Evolutionary conservation across 2,113 vertebrate genomes (phyloP).

Genomic region (Osmerus mordax): DNA sequence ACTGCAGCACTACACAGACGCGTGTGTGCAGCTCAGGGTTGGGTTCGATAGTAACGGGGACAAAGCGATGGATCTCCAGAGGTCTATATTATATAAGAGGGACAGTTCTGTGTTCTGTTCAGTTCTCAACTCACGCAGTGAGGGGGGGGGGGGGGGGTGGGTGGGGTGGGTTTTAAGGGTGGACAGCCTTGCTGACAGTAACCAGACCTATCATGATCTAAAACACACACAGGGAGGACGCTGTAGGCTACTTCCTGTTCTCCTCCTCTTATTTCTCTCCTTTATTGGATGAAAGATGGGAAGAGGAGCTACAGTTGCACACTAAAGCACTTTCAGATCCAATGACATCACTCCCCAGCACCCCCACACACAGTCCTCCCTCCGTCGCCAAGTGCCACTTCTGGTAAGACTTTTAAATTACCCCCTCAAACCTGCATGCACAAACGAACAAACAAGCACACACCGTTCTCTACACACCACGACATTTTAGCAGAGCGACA

Average conservation of each 20-base stretch:
- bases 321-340: conserved; percentile 25
- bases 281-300: conserved; percentile 18
- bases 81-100: conserved; percentile 20
- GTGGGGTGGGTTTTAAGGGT: not conserved
- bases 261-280: not conserved
- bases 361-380: conserved; percentile 15
- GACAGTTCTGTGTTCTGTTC: conserved; percentile 9
- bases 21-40: not conserved
- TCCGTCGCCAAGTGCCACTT: conserved; percentile 40
- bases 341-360: conserved; percentile 43
- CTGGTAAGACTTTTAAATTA: conserved; percentile 32
- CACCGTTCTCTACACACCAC: not conserved
- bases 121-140: conserved; percentile 12
- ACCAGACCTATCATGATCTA: not conserved
- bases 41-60: not conserved
- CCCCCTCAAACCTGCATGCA: conserved; percentile 17
- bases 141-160: not conserved
- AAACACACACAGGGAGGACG: not conserved
- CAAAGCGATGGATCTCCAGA: conserved; percentile 40
- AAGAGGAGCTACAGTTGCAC: conserved; percentile 40
- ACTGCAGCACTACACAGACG: not conserved
- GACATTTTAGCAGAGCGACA: not conserved
- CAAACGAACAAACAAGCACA: not conserved
- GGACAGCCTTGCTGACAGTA: conserved; percentile 6
- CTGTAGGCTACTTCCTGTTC: conserved; percentile 4